A percentile compares a stretch with the other conserved stretches of the same genome.
Conservation (phyloP, 2,113 vertebrate genomes). For the Panthera uncia region DNA sequence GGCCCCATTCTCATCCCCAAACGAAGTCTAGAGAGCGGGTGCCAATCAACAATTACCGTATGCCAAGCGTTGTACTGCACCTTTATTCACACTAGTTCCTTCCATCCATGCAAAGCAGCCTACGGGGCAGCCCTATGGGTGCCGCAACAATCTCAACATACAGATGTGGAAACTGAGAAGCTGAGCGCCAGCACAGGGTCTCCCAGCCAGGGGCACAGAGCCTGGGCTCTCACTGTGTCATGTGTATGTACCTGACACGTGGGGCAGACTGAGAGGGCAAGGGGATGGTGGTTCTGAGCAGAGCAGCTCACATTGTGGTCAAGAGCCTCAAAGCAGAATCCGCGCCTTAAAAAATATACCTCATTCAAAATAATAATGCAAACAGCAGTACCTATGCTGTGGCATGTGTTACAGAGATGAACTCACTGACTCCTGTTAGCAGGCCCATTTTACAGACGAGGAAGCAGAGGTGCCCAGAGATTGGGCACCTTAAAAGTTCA, state of each 20-base stretch:
- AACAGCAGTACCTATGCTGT: background rate
- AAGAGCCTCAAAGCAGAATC: background rate
- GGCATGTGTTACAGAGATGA: background rate
- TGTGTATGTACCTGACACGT: background rate
- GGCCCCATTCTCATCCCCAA: background rate
- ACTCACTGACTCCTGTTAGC: background rate
- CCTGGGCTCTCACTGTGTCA: background rate
- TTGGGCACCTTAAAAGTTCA: background rate
- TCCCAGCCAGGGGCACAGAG: background rate
- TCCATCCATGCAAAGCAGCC: background rate
- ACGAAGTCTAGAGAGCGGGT: background rate
- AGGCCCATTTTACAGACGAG: background rate
- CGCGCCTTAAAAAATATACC: background rate
- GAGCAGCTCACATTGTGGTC: background rate
- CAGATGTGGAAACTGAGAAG: background rate
- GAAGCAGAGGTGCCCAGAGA: background rate
- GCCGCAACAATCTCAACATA: background rate
- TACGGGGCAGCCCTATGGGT: background rate
- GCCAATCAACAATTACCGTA: background rate
- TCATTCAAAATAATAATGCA: background rate
- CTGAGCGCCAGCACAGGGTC: background rate
- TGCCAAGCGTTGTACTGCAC: background rate
- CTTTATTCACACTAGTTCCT: background rate
- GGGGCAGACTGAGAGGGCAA: background rate
- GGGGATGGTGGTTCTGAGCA: background rate